Percentiles rank a stretch among this genome's conserved stretches.
These are phyloP conservation scores for Hypomecis punctinalis DNA, from an alignment of 2,888 invertebrate genomes.

Conservation along the genomic window DNA sequence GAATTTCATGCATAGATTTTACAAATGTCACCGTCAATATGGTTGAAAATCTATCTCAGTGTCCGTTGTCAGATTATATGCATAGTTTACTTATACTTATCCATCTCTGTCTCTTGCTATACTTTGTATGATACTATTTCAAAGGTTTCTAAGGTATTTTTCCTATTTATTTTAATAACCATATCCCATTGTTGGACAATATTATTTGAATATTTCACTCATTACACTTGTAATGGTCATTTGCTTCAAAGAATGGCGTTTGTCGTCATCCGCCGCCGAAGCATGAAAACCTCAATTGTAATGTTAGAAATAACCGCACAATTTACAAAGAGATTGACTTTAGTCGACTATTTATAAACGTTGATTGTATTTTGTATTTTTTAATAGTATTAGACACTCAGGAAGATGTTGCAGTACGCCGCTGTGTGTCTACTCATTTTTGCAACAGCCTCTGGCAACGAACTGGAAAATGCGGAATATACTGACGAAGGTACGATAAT, in stretches of 20 bases:
- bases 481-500: slow-evolving; percentile 7
- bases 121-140: no score
- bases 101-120: background rate
- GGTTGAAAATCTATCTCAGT: no score
- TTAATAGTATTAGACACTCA: background rate
- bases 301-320: slow-evolving; percentile 11
- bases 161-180: background rate
- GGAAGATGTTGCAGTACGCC: slow-evolving; percentile 11
- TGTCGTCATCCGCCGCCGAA: slow-evolving; percentile 48
- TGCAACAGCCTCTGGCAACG: background rate
- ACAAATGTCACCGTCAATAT: no score
- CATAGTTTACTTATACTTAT: background rate
- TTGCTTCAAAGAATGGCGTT: slow-evolving; percentile 50
- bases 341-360: slow-evolving; percentile 2
- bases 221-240: slow-evolving; percentile 21
- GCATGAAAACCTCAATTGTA: slow-evolving; percentile 47
- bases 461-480: background rate
- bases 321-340: slow-evolving; percentile 7
- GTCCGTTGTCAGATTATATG: no score
- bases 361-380: background rate
- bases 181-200: background rate
- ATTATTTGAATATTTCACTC: background rate
- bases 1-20: no score
- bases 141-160: background rate
- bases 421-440: background rate